Evolutionary conservation across 2,797 vertebrate genomes (phyloP).

Genomic region (Tachyglossus aculeatus): DNA sequence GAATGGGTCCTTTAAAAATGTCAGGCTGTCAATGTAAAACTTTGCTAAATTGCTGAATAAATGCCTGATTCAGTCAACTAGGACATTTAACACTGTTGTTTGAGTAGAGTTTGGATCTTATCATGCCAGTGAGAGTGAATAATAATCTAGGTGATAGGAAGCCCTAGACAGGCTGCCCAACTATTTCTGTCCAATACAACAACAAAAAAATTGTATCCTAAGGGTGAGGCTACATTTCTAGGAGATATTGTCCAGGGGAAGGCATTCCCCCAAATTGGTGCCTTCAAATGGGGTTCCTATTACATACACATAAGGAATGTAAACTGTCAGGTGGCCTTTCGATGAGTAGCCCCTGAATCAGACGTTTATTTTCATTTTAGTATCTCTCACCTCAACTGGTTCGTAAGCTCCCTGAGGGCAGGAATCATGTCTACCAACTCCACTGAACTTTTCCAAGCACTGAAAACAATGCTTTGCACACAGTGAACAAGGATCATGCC

Average conservation of each 20-base stretch:
- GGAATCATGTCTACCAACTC: no score
- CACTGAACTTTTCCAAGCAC: no score
- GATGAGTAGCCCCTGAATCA: no score
- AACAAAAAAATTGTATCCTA: conserved; percentile 58
- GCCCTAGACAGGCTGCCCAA: conserved; percentile 39
- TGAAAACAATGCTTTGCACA: no score
- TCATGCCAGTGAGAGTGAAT: conserved; percentile 49
- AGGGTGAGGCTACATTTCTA: conserved; percentile 10
- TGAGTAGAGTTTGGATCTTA: conserved; percentile 61
- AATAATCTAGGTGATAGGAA: conserved; percentile 30
- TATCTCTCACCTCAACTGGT: no score
- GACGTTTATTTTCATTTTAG: no score
- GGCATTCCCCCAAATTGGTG: conserved; percentile 1
- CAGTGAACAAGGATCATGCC: no score
- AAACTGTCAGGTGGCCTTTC: no score
- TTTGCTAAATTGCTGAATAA: conserved; percentile 70
- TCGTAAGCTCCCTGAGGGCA: no score
- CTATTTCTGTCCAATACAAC: conserved; percentile 33
- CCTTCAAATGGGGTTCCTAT: not conserved
- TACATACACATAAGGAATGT: no score
- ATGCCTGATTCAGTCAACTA: conserved; percentile 70
- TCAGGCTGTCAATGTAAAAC: conserved; percentile 66
- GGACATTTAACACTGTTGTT: conserved; percentile 63
- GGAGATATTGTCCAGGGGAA: not conserved
- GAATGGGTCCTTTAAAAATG: conserved; percentile 69